Percentiles rank a stretch among this genome's conserved stretches.
phyloP scores from a whole-genome alignment of 2,888 invertebrate species.

The Spilarctia lutea region DNA sequence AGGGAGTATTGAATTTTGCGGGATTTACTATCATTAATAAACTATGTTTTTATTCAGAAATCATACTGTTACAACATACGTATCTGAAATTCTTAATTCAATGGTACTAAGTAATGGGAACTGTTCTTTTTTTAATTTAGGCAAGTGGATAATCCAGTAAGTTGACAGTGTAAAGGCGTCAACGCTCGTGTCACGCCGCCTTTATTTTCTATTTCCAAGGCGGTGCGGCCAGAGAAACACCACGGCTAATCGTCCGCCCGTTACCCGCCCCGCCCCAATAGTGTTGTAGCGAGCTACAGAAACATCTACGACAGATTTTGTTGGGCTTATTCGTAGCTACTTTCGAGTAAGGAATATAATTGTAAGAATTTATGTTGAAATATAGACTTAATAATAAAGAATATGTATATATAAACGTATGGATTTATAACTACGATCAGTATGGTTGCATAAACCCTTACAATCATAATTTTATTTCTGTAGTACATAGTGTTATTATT shows the following conservation, averaged over 20 bases:
- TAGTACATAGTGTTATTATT: background rate
- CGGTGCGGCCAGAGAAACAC: constrained; percentile 74
- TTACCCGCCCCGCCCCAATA: constrained; percentile 70
- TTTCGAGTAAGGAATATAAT: background rate
- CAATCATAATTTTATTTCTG: background rate
- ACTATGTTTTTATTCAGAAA: background rate
- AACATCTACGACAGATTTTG: constrained; percentile 18
- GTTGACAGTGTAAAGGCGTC: constrained; percentile 49
- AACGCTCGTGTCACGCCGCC: constrained; percentile 72
- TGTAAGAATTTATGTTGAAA: background rate
- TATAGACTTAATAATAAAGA: background rate
- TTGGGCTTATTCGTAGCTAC: background rate
- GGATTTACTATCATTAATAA: background rate
- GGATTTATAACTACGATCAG: too few species aligned
- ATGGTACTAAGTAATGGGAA: background rate
- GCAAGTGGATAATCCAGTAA: constrained; percentile 39
- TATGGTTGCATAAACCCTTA: background rate
- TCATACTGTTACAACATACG: background rate
- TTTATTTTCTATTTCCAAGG: constrained; percentile 85
- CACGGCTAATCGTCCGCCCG: constrained; percentile 81
- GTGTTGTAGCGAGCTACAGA: constrained; percentile 53
- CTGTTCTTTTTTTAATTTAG: background rate
- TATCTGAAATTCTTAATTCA: background rate
- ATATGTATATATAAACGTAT: too few species aligned
- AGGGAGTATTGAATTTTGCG: too few species aligned